Evolutionary conservation across 2,888 invertebrate species (phyloP).

Genomic region (Danaus chrysippus): DNA sequence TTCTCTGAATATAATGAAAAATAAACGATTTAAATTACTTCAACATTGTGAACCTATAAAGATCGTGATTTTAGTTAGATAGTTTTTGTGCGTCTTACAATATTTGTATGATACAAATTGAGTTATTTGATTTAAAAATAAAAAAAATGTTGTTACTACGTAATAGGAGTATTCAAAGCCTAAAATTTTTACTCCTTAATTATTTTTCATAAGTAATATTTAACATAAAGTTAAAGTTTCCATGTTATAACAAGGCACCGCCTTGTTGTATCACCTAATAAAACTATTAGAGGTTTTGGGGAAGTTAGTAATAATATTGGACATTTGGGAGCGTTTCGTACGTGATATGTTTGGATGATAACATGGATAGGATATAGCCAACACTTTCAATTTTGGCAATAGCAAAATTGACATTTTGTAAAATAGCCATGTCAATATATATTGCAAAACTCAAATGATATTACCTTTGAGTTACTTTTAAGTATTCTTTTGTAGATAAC

Average conservation of each 20-base stretch:
- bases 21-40: too few species aligned
- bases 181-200: too few species aligned
- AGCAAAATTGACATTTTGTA: neutral
- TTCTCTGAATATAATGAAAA: too few species aligned
- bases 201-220: neutral
- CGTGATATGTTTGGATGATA: neutral
- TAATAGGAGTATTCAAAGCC: too few species aligned
- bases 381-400: neutral
- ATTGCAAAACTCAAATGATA: neutral
- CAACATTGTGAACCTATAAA: too few species aligned
- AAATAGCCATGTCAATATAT: neutral
- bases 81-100: too few species aligned
- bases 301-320: neutral
- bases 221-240: neutral
- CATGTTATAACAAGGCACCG: neutral
- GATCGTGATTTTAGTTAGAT: too few species aligned
- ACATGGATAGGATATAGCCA: neutral
- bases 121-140: too few species aligned
- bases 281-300: conserved; percentile 1
- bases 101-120: too few species aligned
- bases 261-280: neutral
- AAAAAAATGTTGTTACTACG: too few species aligned
- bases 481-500: too few species aligned
- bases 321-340: neutral
- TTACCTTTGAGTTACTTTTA: neutral